Evolutionary conservation across 2,888 invertebrate genomes (phyloP), one percentile per base, ranked within the genome.

Genomic region (Agapostemon virescens): DNA sequence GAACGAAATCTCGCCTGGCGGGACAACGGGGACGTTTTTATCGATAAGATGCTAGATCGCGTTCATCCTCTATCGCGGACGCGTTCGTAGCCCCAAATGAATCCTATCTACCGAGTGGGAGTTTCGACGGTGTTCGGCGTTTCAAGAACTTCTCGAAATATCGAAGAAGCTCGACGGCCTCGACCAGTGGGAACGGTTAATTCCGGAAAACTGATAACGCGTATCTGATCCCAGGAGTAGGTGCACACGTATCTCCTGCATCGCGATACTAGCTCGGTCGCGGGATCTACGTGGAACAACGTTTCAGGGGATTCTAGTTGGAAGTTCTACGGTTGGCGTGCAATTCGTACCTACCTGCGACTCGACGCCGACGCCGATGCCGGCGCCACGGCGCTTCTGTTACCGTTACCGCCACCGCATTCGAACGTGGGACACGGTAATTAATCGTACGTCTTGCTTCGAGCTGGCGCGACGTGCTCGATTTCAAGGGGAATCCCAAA

Each of bases 401-500:
- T 77, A 69, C 81, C 71, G 75, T 77, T 74, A 82, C 81, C 76
- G 75, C 83, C 74, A 71, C 75, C 75, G 55, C 81, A 80, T 81
- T 84, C 67, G 82, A 70, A 72, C 81, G 74, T 66, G 77, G 74
- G 79, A 78, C 78, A 74, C 74, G 74, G 84, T 87, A 87, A 87
- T 87, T 87, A 86, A 87, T 87, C 84, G 84, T 77, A 63, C 71
- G 83, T 87, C 86, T 86, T 81, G 74, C 79, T 75, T 72, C 81
- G 69, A 72, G 75, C 69, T 81, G 86, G 83, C 86, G 82, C 82
- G 86, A 84, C 86, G 82, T 82, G 76, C 66, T 79, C 72, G 77
- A 79, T 78, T 87, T 84, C 80, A 76, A 85, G 78, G 78, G 77
- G 79, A 87, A 81, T 87, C 77, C 84, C 81, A 82, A 72, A 83